Conservation (phyloP, 2,797 vertebrate species). For the Podarcis siculus region DNA sequence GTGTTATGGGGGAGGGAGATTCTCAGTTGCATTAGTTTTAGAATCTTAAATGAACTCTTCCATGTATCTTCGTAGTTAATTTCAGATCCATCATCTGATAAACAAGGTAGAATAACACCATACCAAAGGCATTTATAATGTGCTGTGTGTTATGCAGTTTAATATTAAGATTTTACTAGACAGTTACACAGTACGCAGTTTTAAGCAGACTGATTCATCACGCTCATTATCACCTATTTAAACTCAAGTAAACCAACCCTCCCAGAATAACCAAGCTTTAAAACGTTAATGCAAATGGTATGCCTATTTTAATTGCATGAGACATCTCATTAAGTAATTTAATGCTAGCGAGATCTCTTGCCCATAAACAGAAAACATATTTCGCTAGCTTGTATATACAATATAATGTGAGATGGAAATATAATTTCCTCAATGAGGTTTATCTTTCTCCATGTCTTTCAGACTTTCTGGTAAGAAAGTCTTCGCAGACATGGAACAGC, state of each 20-base stretch:
- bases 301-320: slow-evolving; percentile 80
- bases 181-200: slow-evolving; percentile 69
- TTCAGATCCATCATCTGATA: slow-evolving; percentile 51
- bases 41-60: slow-evolving; percentile 46
- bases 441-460: slow-evolving; percentile 20
- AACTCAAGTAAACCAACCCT: slow-evolving; percentile 74
- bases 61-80: slow-evolving; percentile 57
- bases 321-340: slow-evolving; percentile 80
- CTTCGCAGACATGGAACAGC: slow-evolving; percentile 17
- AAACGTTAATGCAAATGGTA: slow-evolving; percentile 79
- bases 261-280: slow-evolving; percentile 76
- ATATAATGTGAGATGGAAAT: slow-evolving; percentile 27
- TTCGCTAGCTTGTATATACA: slow-evolving; percentile 63
- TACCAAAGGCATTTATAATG: slow-evolving; percentile 53
- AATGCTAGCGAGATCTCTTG: slow-evolving; percentile 71
- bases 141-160: slow-evolving; percentile 51
- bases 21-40: slow-evolving; percentile 40
- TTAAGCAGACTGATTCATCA: slow-evolving; percentile 73
- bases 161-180: slow-evolving; percentile 72
- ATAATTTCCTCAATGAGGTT: slow-evolving; percentile 24
- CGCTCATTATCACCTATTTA: slow-evolving; percentile 76
- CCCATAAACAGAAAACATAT: slow-evolving; percentile 74
- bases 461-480: background rate
- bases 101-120: slow-evolving; percentile 36
- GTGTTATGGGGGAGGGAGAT: slow-evolving; percentile 4